Conservation (phyloP, 2,888 invertebrate genomes). For the Polylopha cassiicola region DNA sequence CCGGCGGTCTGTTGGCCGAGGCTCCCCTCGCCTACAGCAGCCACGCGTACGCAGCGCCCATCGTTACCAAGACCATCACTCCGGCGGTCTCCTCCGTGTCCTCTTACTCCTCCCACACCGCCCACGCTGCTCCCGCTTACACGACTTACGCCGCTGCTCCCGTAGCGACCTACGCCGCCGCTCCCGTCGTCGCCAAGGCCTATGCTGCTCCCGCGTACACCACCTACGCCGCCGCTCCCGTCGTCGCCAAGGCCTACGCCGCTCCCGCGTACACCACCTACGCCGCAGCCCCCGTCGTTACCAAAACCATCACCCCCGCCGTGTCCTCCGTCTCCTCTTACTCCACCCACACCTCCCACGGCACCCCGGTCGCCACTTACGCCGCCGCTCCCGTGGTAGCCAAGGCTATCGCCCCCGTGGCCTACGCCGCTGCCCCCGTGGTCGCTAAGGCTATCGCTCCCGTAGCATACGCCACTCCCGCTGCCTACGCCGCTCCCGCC, state of each 20-base stretch:
- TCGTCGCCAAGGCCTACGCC: slow-evolving; percentile 39
- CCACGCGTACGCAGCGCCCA: too few relatives aligned
- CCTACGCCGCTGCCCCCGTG: slow-evolving; percentile 26
- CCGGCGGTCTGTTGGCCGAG: slow-evolving; percentile 69
- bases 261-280: slow-evolving; percentile 32
- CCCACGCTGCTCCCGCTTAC: slow-evolving; percentile 10
- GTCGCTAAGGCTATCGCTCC: slow-evolving; percentile 28
- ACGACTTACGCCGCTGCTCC: slow-evolving; percentile 18
- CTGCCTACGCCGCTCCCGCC: slow-evolving; percentile 26
- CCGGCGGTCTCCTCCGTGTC: slow-evolving; percentile 3
- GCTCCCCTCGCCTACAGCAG: slow-evolving; percentile 6
- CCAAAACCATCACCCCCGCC: slow-evolving; percentile 28
- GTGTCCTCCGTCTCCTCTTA: slow-evolving; percentile 27
- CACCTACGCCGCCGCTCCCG: slow-evolving; percentile 44
- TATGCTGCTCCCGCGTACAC: slow-evolving; percentile 47
- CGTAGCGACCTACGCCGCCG: slow-evolving; percentile 15
- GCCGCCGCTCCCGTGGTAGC: slow-evolving; percentile 24
- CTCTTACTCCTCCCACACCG: slow-evolving; percentile 1
- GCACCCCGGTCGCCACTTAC: slow-evolving; percentile 33
- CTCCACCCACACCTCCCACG: slow-evolving; percentile 27
- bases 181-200: slow-evolving; percentile 17
- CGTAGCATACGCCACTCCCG: slow-evolving; percentile 29
- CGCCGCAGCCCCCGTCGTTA: slow-evolving; percentile 20
- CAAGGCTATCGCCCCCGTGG: slow-evolving; percentile 19
- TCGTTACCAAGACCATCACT: slow-evolving; percentile 3